Base-by-base conservation (phyloP, 2,797 vertebrate species). In the Thalassophryne amazonica region DNA sequence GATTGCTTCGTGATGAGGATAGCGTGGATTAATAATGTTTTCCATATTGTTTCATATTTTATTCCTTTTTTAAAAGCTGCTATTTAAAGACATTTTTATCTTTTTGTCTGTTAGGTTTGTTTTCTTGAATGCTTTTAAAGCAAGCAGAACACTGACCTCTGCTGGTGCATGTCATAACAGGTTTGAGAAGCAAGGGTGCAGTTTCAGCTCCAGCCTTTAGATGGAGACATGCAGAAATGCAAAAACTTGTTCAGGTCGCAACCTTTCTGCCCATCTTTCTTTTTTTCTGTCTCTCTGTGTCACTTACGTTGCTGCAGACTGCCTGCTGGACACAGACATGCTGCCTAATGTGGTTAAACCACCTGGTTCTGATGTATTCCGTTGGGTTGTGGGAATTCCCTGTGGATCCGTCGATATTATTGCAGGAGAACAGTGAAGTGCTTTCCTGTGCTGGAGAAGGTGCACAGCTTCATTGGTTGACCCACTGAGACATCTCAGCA, bases 51-150 rank as follows among this genome's bases (percentile, higher is more conserved):
- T 56, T 67, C 64, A 60, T 60, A 69, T 77, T 78, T 73, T 73
- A 81, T 86, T 88, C 75, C 77, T 80, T 83, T 80, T 84, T 78
- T 75, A 84, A 86, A 69, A 87, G 89, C 90, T 92, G 89, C 90
- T 91, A 91, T 90, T 88, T 86, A 80, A 86, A 78, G 69, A 71
- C 35, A 68, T 61, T 30, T 76, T 78, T 58, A n/a, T 66, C 60
- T 28, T 62, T 80, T 51, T 60, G 51, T 76, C 60, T 58, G 52
- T 61, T 58, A 63, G 65, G 25, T 69, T 74, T 42, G 38, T 69
- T 76, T 72, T 81, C 57, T 80, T 69, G 51, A 65, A 73, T 18
- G 53, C 62, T 67, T 78, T 76, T 43, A 58, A 60, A 80, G 51
- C 34, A 48, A 57, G 65, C 62, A 54, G 66, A 63, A 7, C 18